Base-by-base conservation (phyloP, 2,113 vertebrate genomes). In the Anarhynchus alexandrinus region DNA sequence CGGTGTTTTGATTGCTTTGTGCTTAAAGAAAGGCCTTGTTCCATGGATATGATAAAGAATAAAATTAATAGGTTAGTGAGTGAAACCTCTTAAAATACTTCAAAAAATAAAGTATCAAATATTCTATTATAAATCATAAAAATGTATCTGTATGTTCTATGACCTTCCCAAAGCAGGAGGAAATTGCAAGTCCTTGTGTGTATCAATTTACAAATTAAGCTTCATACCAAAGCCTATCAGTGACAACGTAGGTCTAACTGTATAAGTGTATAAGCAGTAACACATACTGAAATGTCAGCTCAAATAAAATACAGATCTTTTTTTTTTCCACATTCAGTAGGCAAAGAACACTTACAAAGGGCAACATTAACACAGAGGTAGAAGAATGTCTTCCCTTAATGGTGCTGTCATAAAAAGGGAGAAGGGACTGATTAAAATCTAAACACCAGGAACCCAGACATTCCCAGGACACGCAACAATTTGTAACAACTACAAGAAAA, bases 361-460 rank as follows among this genome's bases (percentile, higher is more conserved):
- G 84, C 78, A 94, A 29, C 49, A 81, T 51, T 62, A 88, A 45
- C 57, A 76, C 34, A 42, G 66, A 88, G 29, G 79, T 6, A 70
- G 84, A 86, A 80, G 57, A 62, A 85, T 38, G 13, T 51, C 51
- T 70, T 73, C 66, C 45, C 42, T 66, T 88, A 86, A 81, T 30
- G 51, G 14, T 36, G 29, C 51, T 86, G 90, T 92, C 94, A 92
- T 51, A 51, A 91, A 79, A 49, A 84, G 43, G 82, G 54, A 88
- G 66, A 88, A 43, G 58, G 42, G 20, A n/a, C 79, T 38, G 93
- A 93, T 88, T 94, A 91, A 90, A 95, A 95, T 70, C 70, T 69
- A 36, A 91, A 72, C 6, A 2, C 29, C 51, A 66, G 82, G 40
- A 88, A 71, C 29, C 17, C 54, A 88, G 61, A 71, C 79, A 10